phyloP scores from a whole-genome alignment of 2,113 vertebrate species.

The Oncorhynchus gorbuscha region DNA sequence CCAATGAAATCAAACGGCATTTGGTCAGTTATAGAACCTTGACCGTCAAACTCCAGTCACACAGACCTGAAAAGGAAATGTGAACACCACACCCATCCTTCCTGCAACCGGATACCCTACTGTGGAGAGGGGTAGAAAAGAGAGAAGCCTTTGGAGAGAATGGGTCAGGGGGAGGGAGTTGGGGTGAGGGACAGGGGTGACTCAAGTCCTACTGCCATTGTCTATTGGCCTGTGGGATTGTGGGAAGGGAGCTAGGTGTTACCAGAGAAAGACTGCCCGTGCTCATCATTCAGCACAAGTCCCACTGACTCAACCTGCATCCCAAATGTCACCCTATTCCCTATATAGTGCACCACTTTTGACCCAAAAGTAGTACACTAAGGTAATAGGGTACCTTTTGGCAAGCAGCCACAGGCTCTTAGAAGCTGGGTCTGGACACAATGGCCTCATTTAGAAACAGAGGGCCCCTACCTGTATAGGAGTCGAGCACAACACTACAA shows the following conservation, averaged over 20 bases:
- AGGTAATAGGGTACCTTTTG: too few species aligned
- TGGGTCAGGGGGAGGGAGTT: not conserved
- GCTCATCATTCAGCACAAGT: conserved; percentile 14
- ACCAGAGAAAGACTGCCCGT: conserved; percentile 6
- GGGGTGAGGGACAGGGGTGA: conserved; percentile 30
- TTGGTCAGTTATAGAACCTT: too few species aligned
- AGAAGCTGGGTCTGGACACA: conserved; percentile 6
- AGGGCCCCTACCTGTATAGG: not conserved
- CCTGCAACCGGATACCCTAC: conserved; percentile 59
- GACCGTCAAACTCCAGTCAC: too few species aligned
- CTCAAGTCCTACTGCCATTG: conserved; percentile 60
- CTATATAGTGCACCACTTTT: not conserved
- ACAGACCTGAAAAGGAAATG: conserved; percentile 25
- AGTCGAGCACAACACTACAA: conserved; percentile 4
- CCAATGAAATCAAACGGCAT: too few species aligned
- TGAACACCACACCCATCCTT: conserved; percentile 58
- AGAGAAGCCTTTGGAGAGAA: conserved; percentile 8
- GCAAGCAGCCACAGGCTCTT: not conserved
- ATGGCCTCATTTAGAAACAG: not conserved
- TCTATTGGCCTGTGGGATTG: conserved; percentile 50
- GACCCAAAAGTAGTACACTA: too few species aligned
- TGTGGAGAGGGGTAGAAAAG: conserved; percentile 20
- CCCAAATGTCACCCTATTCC: not conserved
- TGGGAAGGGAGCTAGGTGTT: conserved; percentile 31
- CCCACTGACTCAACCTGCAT: not conserved